Evolutionary conservation across 2,888 invertebrate species (phyloP), one percentile per base, ranked within the genome.

Genomic region (Cephus rjabovi): DNA sequence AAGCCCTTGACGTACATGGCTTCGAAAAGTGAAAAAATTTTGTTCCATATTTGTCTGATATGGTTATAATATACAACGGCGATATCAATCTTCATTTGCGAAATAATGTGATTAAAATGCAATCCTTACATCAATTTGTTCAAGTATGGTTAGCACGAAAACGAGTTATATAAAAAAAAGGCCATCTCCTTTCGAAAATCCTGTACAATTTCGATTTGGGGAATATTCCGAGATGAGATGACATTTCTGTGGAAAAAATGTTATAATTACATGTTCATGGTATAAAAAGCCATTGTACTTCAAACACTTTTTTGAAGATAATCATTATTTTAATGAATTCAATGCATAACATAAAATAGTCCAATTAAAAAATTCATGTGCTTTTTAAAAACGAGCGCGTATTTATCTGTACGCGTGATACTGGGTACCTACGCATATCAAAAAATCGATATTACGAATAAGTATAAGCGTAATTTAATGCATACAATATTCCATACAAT

Each of bases 11-110:
- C 40, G 82, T 82, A 1, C 78, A 78, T 15, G 69, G 69, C 12
- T 81, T 82, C 56, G 6, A 77, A 23, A 23, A 69, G 4, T 82
- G 79, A 74, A 81, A 82, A 68, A 82, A 81, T 76, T 83, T 69
- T 69, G 34, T 81, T 9, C 73, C 73, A 70, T 74, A 77, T 76
- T 82, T 80, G 76, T 82, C 81, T 12, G 79, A 81, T 74, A 33
- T 34, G 30, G 73, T 77, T 30, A n/a, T 82, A 23, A 11, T 79
- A 12, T n/a, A 71, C 1, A 30, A 77, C 11, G 75, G 75, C 68
- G 77, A 77, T 12, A 74, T 81, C 15, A 81, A 80, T 77, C 68
- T 82, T 23, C 79, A 82, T 76, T 77, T 77, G 68, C 33, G 81
- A 35, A 81, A 79, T 75, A 81, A 80, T 69, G 75, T 79, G 30